Conservation (phyloP, 2,888 invertebrate species). For the Drosophila imparisetae region DNA sequence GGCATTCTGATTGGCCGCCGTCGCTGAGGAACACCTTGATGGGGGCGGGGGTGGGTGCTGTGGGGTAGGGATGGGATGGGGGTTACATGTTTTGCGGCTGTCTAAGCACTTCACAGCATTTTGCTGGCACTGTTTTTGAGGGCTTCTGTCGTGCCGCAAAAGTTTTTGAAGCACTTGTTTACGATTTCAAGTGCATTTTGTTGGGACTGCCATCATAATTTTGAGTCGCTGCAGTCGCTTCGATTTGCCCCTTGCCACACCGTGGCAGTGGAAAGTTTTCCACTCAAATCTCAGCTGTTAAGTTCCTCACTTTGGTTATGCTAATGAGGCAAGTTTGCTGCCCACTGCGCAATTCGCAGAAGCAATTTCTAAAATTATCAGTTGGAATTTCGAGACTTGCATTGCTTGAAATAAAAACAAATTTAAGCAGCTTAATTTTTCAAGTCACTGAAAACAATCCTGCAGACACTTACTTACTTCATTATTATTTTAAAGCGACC, state of each 20-base stretch:
- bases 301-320: constrained; percentile 61
- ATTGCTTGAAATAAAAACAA: neutral
- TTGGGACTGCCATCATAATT: constrained; percentile 70
- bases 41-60: neutral
- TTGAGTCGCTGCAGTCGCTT: constrained; percentile 39
- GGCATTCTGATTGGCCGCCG: constrained; percentile 46
- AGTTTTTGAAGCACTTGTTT: constrained; percentile 74
- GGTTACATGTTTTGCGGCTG: constrained; percentile 19
- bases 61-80: neutral
- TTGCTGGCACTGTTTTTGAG: constrained; percentile 61
- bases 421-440: neutral
- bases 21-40: constrained; percentile 19
- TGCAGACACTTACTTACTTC: neutral
- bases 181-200: constrained; percentile 73
- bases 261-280: constrained; percentile 62
- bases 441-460: neutral
- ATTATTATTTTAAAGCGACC: neutral
- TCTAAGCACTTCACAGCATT: constrained; percentile 33
- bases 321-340: constrained; percentile 74
- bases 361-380: constrained; percentile 46
- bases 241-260: constrained; percentile 19
- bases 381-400: constrained; percentile 13
- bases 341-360: constrained; percentile 25
- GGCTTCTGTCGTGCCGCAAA: constrained; percentile 59
- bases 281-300: constrained; percentile 74